Conservation (phyloP, 2,797 vertebrate species). For the Acrocephalus scirpaceus region DNA sequence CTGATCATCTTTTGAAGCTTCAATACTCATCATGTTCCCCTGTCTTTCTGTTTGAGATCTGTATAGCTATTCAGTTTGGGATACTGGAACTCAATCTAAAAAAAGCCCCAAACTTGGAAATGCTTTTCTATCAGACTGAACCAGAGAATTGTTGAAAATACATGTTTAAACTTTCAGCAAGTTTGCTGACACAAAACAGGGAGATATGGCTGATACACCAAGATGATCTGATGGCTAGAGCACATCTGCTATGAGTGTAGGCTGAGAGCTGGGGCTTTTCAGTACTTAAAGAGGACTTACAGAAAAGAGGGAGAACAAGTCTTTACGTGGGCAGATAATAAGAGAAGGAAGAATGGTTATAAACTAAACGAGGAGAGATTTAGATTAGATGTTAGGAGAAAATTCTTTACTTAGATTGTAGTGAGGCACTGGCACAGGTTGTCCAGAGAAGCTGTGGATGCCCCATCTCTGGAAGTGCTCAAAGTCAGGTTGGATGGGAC, state of each 20-base stretch:
- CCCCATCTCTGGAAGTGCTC: neutral
- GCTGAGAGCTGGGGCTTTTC: neutral
- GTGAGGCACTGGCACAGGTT: neutral
- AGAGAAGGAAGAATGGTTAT: neutral
- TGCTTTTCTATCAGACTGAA: neutral
- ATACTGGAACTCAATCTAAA: neutral
- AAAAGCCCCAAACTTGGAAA: neutral
- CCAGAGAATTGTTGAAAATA: neutral
- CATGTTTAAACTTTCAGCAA: neutral
- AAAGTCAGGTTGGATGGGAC: neutral
- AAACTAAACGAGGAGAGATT: neutral
- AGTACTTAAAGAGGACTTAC: neutral
- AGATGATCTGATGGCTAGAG: neutral
- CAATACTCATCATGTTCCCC: neutral
- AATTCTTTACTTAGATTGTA: neutral
- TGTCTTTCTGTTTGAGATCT: neutral
- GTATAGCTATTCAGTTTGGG: neutral
- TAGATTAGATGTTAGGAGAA: neutral
- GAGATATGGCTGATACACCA: neutral
- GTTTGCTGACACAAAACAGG: neutral
- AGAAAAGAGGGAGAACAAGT: neutral
- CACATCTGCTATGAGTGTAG: rapidly evolving
- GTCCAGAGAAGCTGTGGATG: neutral
- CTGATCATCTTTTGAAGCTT: neutral
- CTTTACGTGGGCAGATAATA: neutral